Conservation (phyloP, 1,140 invertebrate genomes). For the Panagrolaimus sp. region DNA sequence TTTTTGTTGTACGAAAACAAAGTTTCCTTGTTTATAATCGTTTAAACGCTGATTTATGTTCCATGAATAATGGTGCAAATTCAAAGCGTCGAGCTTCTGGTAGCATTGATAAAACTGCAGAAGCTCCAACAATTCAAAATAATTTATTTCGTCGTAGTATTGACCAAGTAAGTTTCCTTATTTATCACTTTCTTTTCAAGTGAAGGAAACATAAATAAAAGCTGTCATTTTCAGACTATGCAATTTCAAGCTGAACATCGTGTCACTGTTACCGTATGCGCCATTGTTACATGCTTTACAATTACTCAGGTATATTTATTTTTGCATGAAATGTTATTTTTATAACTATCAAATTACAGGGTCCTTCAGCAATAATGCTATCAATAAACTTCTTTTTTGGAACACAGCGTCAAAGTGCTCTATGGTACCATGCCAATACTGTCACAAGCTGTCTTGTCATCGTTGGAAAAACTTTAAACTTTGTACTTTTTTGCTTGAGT, state of each 20-base stretch:
- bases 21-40: slow-evolving; percentile 36
- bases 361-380: slow-evolving; percentile 26
- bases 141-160: slow-evolving; percentile 31
- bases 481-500: slow-evolving; percentile 25
- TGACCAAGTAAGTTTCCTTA: slow-evolving; percentile 28
- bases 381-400: slow-evolving; percentile 24
- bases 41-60: slow-evolving; percentile 13
- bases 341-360: slow-evolving; percentile 20
- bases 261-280: slow-evolving; percentile 30
- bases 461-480: slow-evolving; percentile 28
- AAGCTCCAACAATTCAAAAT: not conserved
- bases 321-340: not conserved
- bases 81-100: slow-evolving; percentile 10
- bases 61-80: not conserved
- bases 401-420: slow-evolving; percentile 14
- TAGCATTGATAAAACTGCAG: not conserved
- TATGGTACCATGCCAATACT: slow-evolving; percentile 15
- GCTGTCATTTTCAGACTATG: slow-evolving; percentile 23
- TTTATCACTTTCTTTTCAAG: not conserved
- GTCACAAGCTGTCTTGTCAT: slow-evolving; percentile 20
- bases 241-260: slow-evolving; percentile 43
- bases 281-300: slow-evolving; percentile 29
- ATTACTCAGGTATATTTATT: slow-evolving; percentile 22
- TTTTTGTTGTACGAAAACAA: slow-evolving; percentile 41
- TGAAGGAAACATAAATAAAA: not conserved